A percentile compares a stretch with the other conserved stretches of the same genome.
phyloP scores from a whole-genome alignment of 2,888 invertebrate genomes.

The Agrotis segetum region DNA sequence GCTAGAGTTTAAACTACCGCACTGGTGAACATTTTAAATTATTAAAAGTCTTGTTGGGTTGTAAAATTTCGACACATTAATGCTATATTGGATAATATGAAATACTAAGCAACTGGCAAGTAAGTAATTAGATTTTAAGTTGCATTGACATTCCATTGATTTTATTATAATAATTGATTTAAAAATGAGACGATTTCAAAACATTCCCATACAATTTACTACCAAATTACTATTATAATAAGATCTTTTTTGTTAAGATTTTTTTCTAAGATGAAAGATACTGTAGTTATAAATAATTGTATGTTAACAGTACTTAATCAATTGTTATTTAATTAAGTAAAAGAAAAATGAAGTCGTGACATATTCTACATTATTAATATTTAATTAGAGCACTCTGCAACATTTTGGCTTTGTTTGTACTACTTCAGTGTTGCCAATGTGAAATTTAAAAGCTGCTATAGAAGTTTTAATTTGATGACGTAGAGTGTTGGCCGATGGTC shows the following conservation, averaged over 20 bases:
- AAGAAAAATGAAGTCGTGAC: constrained; percentile 46
- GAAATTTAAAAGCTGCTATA: constrained; percentile 33
- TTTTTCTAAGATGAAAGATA: constrained; percentile 30
- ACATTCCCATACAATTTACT: constrained; percentile 47
- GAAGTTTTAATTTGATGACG: constrained; percentile 16
- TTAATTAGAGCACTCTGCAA: constrained; percentile 29
- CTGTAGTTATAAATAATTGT: constrained; percentile 46
- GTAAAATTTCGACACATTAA: constrained; percentile 68
- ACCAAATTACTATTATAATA: constrained; percentile 52
- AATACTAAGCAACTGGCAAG: constrained; percentile 53
- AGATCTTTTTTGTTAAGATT: constrained; percentile 37
- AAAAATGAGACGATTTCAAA: constrained; percentile 45
- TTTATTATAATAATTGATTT: constrained; percentile 59
- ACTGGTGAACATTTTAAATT: constrained; percentile 49
- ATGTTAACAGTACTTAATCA: constrained; percentile 48
- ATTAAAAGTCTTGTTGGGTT: constrained; percentile 65
- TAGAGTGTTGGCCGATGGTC: constrained; percentile 23
- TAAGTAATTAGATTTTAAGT: constrained; percentile 70
- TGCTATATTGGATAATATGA: constrained; percentile 65
- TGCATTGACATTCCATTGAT: constrained; percentile 72
- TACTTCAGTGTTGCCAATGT: constrained; percentile 39
- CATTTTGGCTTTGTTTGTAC: constrained; percentile 20
- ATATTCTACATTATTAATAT: constrained; percentile 35
- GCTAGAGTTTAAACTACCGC: constrained; percentile 43
- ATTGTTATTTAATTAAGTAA: constrained; percentile 53